Evolutionary conservation across 1,140 invertebrate species (phyloP).

Genomic region (Drosophila oshimai): DNA sequence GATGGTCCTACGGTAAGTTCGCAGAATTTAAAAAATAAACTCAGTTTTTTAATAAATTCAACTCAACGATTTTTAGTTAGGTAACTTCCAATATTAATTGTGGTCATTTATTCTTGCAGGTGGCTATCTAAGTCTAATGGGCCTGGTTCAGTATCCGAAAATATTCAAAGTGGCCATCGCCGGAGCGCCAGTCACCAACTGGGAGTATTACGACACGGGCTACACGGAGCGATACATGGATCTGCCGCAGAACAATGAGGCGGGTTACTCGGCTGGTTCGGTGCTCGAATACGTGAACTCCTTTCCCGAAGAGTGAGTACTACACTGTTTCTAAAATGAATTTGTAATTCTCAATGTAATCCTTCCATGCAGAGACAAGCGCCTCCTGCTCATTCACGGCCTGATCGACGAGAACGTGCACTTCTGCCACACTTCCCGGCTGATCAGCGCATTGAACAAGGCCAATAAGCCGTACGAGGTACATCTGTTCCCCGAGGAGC

Average conservation of each 20-base stretch:
- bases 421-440: slow-evolving; percentile 96
- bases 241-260: slow-evolving; percentile 90
- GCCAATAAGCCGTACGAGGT: slow-evolving; percentile 95
- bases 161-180: slow-evolving; percentile 96
- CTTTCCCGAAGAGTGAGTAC: slow-evolving; percentile 93
- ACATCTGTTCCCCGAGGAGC: slow-evolving; percentile 97
- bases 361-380: slow-evolving; percentile 88
- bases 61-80: background rate
- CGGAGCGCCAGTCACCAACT: slow-evolving; percentile 98
- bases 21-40: too few species aligned
- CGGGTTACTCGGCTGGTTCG: slow-evolving; percentile 91
- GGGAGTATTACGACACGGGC: slow-evolving; percentile 93
- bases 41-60: too few species aligned
- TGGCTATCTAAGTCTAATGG: slow-evolving; percentile 93
- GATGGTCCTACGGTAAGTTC: slow-evolving; percentile 96
- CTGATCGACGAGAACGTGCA: slow-evolving; percentile 99
- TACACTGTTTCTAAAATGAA: background rate
- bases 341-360: background rate
- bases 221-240: slow-evolving; percentile 99
- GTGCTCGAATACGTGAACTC: slow-evolving; percentile 91
- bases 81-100: background rate
- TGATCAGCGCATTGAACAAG: slow-evolving; percentile 94
- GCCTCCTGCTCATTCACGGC: slow-evolving; percentile 98
- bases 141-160: slow-evolving; percentile 90
- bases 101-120: slow-evolving; percentile 76